These are phyloP conservation scores for Albula goreensis DNA, from an alignment of 2,113 vertebrate species.

Conservation along the genomic window DNA sequence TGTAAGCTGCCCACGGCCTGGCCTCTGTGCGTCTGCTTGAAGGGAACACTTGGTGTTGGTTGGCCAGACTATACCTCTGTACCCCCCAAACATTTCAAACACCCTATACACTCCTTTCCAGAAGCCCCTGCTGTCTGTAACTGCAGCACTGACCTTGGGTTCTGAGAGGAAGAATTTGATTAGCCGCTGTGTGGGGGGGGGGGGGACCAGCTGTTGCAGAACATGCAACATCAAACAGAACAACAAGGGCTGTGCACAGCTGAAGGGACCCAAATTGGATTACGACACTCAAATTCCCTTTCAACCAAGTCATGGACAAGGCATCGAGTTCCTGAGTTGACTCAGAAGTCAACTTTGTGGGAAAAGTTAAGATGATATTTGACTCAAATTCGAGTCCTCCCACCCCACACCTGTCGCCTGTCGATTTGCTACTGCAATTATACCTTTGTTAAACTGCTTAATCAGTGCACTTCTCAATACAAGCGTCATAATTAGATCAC, in stretches of 20 bases:
- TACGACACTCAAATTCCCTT: slow-evolving; percentile 1
- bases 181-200: not conserved
- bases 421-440: not conserved
- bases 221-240: not conserved
- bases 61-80: no score
- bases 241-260: not conserved
- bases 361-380: not conserved
- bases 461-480: not conserved
- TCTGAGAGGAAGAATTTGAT: not conserved
- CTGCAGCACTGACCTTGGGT: not conserved
- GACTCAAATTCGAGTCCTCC: not conserved
- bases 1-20: slow-evolving; percentile 52
- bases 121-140: not conserved
- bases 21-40: no score
- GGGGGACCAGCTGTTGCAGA: not conserved
- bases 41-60: not conserved
- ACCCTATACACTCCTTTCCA: no score
- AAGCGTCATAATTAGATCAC: not conserved
- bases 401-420: no score
- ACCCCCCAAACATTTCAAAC: not conserved
- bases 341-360: not conserved
- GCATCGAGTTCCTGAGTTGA: not conserved
- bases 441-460: not conserved
- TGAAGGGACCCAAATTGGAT: not conserved
- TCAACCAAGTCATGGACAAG: not conserved